These are phyloP conservation scores for Vulpes ferrilata DNA, from an alignment of 2,113 vertebrate genomes.

Conservation along the genomic window DNA sequence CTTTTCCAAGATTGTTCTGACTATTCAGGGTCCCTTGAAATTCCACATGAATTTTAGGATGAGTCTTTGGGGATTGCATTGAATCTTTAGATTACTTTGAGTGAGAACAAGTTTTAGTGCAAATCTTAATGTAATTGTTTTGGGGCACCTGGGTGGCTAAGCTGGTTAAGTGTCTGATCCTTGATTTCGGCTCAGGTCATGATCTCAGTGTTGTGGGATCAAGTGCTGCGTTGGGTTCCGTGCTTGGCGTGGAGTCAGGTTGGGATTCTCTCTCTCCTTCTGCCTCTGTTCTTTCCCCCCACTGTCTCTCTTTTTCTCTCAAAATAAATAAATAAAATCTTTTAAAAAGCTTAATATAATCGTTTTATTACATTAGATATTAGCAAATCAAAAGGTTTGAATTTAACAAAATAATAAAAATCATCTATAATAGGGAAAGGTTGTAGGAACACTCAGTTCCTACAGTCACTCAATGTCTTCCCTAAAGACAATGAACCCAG, in stretches of 20 bases:
- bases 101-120: constrained; percentile 30
- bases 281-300: background rate
- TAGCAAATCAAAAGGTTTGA: constrained; percentile 41
- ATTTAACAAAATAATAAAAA: constrained; percentile 28
- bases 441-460: background rate
- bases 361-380: background rate
- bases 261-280: background rate
- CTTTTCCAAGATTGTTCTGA: constrained; percentile 24
- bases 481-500: constrained; percentile 23
- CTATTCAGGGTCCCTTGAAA: constrained; percentile 30
- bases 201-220: background rate
- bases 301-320: background rate
- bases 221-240: background rate
- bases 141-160: background rate
- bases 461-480: background rate
- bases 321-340: background rate
- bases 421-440: background rate
- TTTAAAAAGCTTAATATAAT: background rate
- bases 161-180: background rate
- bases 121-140: background rate
- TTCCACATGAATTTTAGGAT: constrained; percentile 4
- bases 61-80: background rate
- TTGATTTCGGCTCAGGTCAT: background rate
- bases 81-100: background rate
- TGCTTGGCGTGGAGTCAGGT: background rate